Evolutionary conservation across 2,797 vertebrate genomes (phyloP).

Genomic region (Intellagama lesueurii): DNA sequence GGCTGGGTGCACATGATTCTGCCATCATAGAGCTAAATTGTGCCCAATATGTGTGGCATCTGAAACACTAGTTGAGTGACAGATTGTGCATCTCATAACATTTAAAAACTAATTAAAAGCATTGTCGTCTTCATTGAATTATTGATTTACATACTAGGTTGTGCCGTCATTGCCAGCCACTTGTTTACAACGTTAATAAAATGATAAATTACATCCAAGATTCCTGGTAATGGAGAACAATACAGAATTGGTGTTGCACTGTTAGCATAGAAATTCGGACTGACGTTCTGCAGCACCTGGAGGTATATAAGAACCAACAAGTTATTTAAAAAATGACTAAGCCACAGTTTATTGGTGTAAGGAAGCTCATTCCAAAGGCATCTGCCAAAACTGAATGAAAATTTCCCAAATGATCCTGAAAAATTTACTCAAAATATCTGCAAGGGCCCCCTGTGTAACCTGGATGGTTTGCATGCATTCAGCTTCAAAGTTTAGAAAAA

Average conservation of each 20-base stretch:
- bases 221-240: neutral
- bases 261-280: conserved; percentile 37
- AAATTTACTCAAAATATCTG: conserved; percentile 31
- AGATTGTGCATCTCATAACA: conserved; percentile 28
- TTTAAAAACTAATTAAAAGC: conserved; percentile 39
- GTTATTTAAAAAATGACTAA: conserved; percentile 43
- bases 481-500: neutral
- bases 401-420: conserved; percentile 31
- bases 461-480: neutral
- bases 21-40: neutral
- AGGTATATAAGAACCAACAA: conserved; percentile 49
- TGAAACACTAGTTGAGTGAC: conserved; percentile 8
- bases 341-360: no score
- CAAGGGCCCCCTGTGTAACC: neutral
- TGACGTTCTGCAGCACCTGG: neutral
- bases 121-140: conserved; percentile 21
- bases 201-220: conserved; percentile 7
- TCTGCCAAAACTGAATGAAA: conserved; percentile 2
- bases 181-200: conserved; percentile 45
- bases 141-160: conserved; percentile 27
- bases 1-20: conserved; percentile 1
- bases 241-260: conserved; percentile 27
- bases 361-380: conserved; percentile 46
- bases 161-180: conserved; percentile 15
- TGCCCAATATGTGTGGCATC: conserved; percentile 1